Percentiles rank a stretch among this genome's conserved stretches.
Conservation (phyloP, 2,113 vertebrate genomes). For the Gymnobelideus leadbeateri region DNA sequence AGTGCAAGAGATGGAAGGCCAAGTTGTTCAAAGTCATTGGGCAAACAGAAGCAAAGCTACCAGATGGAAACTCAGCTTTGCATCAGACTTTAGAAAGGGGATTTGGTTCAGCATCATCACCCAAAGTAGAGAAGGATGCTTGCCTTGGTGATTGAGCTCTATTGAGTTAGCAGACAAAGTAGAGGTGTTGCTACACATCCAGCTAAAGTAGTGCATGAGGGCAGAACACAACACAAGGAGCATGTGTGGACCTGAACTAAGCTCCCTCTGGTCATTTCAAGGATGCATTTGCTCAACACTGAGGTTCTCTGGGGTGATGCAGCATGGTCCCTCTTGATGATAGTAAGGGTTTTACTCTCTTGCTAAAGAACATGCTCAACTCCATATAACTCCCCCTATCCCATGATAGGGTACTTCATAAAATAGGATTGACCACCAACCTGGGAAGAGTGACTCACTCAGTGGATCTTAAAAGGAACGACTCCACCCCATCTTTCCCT, state of each 20-base stretch:
- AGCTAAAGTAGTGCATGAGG: neutral
- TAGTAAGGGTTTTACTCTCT: neutral
- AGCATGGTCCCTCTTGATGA: neutral
- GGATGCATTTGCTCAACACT: neutral
- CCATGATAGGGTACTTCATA: neutral
- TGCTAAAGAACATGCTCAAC: neutral
- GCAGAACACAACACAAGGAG: neutral
- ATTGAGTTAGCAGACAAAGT: neutral
- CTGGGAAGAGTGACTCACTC: neutral
- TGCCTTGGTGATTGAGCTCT: neutral
- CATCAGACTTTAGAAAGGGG: neutral
- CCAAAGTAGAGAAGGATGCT: neutral
- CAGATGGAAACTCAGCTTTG: neutral
- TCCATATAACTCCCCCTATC: neutral
- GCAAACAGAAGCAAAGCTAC: neutral
- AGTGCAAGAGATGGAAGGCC: neutral
- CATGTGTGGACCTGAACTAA: neutral
- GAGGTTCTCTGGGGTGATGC: neutral
- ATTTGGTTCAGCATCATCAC: neutral
- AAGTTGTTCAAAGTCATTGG: neutral
- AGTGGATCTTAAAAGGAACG: neutral
- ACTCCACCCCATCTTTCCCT: neutral
- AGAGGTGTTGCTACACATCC: neutral
- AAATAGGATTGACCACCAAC: neutral
- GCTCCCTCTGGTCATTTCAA: neutral